A percentile compares a stretch with the other conserved stretches of the same genome.
Conservation (phyloP, 2,113 vertebrate genomes). For the Rynchops niger region DNA sequence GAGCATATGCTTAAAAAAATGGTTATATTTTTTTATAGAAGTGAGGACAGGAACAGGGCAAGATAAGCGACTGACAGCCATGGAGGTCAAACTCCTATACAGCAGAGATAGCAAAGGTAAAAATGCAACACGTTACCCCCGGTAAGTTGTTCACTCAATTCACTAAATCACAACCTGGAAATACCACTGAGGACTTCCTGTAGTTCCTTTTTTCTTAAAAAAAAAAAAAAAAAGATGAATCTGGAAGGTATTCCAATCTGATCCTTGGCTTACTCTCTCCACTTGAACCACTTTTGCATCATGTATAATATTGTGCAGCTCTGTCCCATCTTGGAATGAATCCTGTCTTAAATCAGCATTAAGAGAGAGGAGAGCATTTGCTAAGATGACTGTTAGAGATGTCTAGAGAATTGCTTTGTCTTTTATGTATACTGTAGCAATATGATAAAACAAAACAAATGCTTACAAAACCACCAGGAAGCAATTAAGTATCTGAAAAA, state of each 20-base stretch:
- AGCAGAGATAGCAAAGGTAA: neutral
- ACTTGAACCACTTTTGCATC: neutral
- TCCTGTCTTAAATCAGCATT: neutral
- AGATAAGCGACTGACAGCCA: neutral
- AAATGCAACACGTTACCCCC: neutral
- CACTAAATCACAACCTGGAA: neutral
- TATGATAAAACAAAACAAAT: constrained; percentile 25
- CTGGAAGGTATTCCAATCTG: neutral
- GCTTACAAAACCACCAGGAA: neutral
- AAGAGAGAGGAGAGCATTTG: neutral
- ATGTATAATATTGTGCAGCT: neutral
- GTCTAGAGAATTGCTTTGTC: neutral
- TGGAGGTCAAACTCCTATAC: neutral
- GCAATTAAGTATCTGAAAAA: neutral
- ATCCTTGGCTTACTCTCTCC: neutral
- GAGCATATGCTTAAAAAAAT: neutral
- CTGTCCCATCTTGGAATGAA: neutral
- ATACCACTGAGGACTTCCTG: neutral
- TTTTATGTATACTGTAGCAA: neutral
- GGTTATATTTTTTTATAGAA: neutral
- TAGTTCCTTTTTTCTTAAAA: neutral
- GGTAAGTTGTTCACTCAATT: neutral
- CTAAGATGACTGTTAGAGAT: neutral
- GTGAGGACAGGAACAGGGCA: neutral
- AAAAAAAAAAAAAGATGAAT: neutral